A percentile compares a stretch with the other conserved stretches of the same genome.
These are phyloP conservation scores for Heliocidaris erythrogramma DNA, from an alignment of 35 echinoderm and acorn worm species.

Conservation along the genomic window DNA sequence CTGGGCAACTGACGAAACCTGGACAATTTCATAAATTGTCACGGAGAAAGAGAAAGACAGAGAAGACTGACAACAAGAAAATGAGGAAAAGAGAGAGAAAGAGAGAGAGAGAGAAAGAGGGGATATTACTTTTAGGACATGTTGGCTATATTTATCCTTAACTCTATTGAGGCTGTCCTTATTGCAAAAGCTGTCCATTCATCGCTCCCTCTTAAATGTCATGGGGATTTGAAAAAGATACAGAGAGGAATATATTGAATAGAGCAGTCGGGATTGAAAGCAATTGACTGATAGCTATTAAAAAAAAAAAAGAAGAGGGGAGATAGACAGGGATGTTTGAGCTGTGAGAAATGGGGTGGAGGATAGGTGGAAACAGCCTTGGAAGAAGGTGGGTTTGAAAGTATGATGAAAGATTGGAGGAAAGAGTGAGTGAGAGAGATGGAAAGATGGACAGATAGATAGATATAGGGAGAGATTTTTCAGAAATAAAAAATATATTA, in stretches of 20 bases:
- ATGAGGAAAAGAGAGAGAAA: background rate
- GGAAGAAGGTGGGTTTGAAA: background rate
- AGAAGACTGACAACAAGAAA: background rate
- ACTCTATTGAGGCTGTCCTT: conserved; percentile 26
- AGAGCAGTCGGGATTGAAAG: background rate
- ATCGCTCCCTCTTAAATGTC: conserved; percentile 19
- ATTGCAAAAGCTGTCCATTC: background rate
- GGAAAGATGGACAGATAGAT: background rate
- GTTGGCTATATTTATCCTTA: conserved; percentile 26
- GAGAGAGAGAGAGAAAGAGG: background rate
- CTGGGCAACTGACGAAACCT: background rate
- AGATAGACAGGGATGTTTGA: background rate
- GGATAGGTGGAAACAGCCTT: background rate
- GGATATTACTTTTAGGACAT: background rate
- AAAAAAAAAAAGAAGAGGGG: background rate
- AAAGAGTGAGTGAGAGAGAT: background rate
- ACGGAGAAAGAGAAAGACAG: background rate
- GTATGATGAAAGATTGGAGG: background rate
- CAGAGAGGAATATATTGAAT: background rate
- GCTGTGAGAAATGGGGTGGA: background rate
- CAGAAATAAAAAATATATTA: too few relatives aligned
- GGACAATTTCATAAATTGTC: background rate
- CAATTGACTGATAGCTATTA: conserved; percentile 12
- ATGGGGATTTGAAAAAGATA: conserved; percentile 32
- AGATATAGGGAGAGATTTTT: background rate